These are phyloP conservation scores for Erebia epiphron DNA, from an alignment of 2,888 invertebrate genomes.

Conservation along the genomic window DNA sequence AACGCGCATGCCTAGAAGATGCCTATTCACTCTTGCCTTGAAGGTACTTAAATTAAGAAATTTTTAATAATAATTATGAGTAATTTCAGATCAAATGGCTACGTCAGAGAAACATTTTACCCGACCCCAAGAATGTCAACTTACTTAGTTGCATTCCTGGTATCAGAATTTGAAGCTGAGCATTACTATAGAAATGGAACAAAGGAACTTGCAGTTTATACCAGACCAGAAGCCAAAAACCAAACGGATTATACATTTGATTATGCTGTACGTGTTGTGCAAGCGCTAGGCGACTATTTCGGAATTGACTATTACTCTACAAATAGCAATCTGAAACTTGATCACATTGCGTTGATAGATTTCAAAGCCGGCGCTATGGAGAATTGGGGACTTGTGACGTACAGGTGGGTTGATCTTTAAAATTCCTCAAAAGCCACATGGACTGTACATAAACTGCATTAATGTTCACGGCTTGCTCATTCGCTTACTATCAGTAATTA, in stretches of 20 bases:
- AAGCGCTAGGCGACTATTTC: slow-evolving; percentile 82
- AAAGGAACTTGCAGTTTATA: slow-evolving; percentile 83
- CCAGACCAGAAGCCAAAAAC: slow-evolving; percentile 86
- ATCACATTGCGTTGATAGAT: slow-evolving; percentile 93
- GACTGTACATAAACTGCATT: no score
- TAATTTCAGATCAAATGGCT: slow-evolving; percentile 76
- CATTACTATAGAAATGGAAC: slow-evolving; percentile 51
- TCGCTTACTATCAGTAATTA: no score
- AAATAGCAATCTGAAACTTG: slow-evolving; percentile 87
- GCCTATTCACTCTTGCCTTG: no score
- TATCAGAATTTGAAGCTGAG: slow-evolving; percentile 86
- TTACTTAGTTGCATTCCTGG: slow-evolving; percentile 92
- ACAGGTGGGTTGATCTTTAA: slow-evolving; percentile 74
- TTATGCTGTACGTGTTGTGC: slow-evolving; percentile 80
- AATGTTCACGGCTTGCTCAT: no score
- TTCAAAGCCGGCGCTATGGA: slow-evolving; percentile 95
- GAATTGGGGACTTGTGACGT: slow-evolving; percentile 95
- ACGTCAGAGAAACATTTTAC: slow-evolving; percentile 83
- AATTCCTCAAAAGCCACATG: no score
- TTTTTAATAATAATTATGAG: no score
- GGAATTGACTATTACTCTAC: slow-evolving; percentile 76
- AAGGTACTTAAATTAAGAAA: no score
- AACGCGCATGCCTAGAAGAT: no score
- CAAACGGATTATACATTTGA: slow-evolving; percentile 87
- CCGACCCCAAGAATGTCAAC: slow-evolving; percentile 89